These are phyloP conservation scores for Lordiphosa mommai DNA, from an alignment of 1,140 invertebrate species.

Conservation along the genomic window DNA sequence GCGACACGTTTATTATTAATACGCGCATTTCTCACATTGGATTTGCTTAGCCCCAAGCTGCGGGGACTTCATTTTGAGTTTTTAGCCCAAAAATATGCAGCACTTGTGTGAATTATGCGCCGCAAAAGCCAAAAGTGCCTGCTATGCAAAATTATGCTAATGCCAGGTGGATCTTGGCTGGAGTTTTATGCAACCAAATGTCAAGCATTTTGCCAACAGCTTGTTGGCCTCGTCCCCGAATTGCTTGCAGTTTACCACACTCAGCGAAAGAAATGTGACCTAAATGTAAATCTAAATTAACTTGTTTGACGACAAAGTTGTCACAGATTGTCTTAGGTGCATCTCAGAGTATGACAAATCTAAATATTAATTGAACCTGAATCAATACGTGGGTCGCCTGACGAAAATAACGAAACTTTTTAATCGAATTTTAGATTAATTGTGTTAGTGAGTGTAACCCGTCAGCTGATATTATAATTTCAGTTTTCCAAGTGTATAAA, in stretches of 20 bases:
- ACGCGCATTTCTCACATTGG: slow-evolving; percentile 57
- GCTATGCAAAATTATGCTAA: slow-evolving; percentile 76
- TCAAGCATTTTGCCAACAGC: slow-evolving; percentile 49
- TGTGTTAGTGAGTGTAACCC: no score
- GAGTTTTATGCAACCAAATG: slow-evolving; percentile 35
- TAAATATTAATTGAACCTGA: no score
- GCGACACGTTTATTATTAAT: slow-evolving; percentile 57
- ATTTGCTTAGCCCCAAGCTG: slow-evolving; percentile 31
- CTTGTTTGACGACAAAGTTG: no score
- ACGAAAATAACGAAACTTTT: no score
- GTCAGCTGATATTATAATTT: no score
- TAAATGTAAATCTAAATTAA: no score
- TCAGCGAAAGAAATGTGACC: slow-evolving; percentile 1
- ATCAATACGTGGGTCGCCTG: no score
- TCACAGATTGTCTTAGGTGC: no score
- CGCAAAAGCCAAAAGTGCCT: slow-evolving; percentile 40
- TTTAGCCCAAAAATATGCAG: slow-evolving; percentile 61
- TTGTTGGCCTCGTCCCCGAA: slow-evolving; percentile 14
- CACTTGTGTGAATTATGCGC: slow-evolving; percentile 67
- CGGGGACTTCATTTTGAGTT: slow-evolving; percentile 68
- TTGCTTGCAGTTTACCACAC: not conserved
- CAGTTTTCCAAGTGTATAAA: no score
- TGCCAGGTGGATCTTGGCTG: slow-evolving; percentile 40
- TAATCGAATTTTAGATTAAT: no score
- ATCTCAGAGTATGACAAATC: no score